These are phyloP conservation scores for Neocrepidodera transversa DNA, from an alignment of 2,888 invertebrate species.

Conservation along the genomic window DNA sequence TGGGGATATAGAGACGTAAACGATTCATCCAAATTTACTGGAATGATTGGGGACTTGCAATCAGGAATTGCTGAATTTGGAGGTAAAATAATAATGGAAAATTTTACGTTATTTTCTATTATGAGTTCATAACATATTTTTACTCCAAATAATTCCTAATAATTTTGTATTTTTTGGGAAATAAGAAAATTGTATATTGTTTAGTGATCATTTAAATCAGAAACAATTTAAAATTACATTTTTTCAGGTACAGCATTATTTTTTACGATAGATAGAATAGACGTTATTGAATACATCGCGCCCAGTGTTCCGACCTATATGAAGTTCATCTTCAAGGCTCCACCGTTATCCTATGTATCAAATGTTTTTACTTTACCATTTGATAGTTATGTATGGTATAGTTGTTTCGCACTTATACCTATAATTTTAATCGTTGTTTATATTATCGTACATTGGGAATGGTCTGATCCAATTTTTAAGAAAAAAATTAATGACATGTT, in stretches of 20 bases:
- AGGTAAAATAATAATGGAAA: slow-evolving; percentile 60
- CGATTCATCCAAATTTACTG: slow-evolving; percentile 63
- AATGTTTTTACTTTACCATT: slow-evolving; percentile 75
- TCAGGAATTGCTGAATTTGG: slow-evolving; percentile 66
- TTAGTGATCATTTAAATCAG: too few species aligned
- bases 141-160: too few species aligned
- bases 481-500: slow-evolving; percentile 26
- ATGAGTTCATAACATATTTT: too few species aligned
- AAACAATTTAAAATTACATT: not conserved
- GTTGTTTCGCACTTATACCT: slow-evolving; percentile 62
- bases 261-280: slow-evolving; percentile 52
- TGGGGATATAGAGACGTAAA: slow-evolving; percentile 66
- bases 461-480: slow-evolving; percentile 45
- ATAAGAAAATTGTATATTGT: too few species aligned
- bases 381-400: slow-evolving; percentile 68
- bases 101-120: too few species aligned
- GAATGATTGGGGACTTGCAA: slow-evolving; percentile 67
- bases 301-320: slow-evolving; percentile 65
- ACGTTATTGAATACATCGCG: slow-evolving; percentile 64
- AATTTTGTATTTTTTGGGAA: too few species aligned
- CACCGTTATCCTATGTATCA: slow-evolving; percentile 69
- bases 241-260: slow-evolving; percentile 59
- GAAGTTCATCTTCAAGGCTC: slow-evolving; percentile 71
- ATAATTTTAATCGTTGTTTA: slow-evolving; percentile 47
- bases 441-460: slow-evolving; percentile 52